phyloP scores from a whole-genome alignment of 2,113 vertebrate species.

The Aspidoscelis tigris region DNA sequence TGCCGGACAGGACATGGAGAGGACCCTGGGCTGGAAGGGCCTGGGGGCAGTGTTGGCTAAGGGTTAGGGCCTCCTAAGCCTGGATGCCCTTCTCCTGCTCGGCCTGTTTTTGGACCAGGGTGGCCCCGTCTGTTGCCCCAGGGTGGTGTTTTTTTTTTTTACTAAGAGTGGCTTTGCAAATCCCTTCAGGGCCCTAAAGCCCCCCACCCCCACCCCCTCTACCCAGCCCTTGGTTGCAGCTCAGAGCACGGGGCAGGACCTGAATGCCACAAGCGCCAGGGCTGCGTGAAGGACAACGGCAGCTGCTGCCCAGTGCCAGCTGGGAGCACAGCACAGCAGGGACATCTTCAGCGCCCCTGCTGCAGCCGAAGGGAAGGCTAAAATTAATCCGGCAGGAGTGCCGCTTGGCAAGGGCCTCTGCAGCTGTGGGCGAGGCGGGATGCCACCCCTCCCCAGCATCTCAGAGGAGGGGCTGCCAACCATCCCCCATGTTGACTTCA shows the following conservation, averaged over 20 bases:
- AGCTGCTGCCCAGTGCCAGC: not conserved
- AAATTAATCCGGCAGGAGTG: constrained; percentile 5
- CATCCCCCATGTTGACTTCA: too few species aligned
- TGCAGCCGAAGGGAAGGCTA: not conserved
- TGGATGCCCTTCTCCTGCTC: too few species aligned
- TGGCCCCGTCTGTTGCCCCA: too few species aligned
- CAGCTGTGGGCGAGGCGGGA: not conserved
- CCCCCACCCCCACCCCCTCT: not conserved
- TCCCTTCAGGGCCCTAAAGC: not conserved
- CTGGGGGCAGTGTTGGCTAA: not conserved
- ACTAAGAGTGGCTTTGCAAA: too few species aligned
- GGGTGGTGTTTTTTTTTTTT: too few species aligned
- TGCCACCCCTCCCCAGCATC: not conserved
- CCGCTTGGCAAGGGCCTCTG: not conserved
- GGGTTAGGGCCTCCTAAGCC: too few species aligned
- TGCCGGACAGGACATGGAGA: too few species aligned
- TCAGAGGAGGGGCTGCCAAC: too few species aligned
- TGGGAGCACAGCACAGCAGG: not conserved
- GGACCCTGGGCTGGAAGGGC: not conserved
- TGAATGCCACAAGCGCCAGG: not conserved
- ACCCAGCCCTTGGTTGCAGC: not conserved
- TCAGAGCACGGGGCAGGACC: constrained; percentile 5
- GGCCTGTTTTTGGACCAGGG: not conserved
- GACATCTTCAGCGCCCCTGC: not conserved
- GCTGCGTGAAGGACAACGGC: not conserved